Conservation (phyloP, 2,797 vertebrate species). For the Pelobates cultripes region DNA sequence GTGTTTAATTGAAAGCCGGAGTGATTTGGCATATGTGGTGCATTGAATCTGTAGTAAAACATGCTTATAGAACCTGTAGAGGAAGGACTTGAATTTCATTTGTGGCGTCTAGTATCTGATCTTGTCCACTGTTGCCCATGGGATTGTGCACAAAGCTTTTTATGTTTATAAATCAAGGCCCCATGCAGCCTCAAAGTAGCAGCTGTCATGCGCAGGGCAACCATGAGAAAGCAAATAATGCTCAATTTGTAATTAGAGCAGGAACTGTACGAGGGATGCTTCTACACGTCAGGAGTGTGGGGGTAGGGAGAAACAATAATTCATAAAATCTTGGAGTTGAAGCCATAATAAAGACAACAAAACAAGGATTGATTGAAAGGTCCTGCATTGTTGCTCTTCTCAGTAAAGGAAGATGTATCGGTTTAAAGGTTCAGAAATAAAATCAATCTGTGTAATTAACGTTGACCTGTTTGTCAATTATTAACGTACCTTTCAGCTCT, state of each 20-base stretch:
- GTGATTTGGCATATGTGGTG: no score
- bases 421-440: constrained; percentile 37
- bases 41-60: no score
- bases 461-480: constrained; percentile 43
- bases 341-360: constrained; percentile 19
- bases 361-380: constrained; percentile 14
- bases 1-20: no score
- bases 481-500: constrained; percentile 22
- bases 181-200: not conserved
- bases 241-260: not conserved
- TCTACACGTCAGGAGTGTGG: not conserved
- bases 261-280: not conserved
- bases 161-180: not conserved
- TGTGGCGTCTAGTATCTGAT: not conserved
- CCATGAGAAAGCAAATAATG: not conserved
- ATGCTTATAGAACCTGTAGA: no score
- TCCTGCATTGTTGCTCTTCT: constrained; percentile 3
- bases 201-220: not conserved
- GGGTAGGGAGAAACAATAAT: not conserved
- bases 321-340: not conserved
- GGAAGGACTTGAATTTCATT: no score
- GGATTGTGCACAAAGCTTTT: not conserved
- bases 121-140: not conserved
- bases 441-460: constrained; percentile 47
- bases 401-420: constrained; percentile 2